Base-by-base conservation (phyloP, 1,140 invertebrate genomes). In the Scaptomyza pallida region DNA sequence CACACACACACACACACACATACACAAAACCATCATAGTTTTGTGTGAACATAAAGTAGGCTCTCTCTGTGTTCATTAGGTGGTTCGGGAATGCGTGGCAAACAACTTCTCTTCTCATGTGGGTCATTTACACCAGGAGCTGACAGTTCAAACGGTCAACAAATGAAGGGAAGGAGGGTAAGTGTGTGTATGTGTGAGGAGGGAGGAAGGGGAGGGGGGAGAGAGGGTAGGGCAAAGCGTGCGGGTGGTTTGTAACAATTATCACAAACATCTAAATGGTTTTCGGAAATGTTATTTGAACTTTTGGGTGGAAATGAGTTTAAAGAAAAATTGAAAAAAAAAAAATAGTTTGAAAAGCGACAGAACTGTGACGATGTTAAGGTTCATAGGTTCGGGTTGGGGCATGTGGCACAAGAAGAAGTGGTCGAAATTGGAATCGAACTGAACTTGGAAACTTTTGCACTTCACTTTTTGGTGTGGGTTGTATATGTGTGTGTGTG, bases 261-360 rank as follows among this genome's bases (percentile, higher is more conserved):
- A 82, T 82, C 78, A 68, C 56, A 67, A 77, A 78, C 79, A 83
- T 82, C 79, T 68, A 72, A 82, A 82, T 82, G 78, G 78, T 78
- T 82, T 82, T 78, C 78, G 78, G 78, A 82, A 82, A 81, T 82
- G 78, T 71, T 78, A 71, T 82, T 74, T 78, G 70, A 82, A 82
- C 78, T 82, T 81, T 82, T 69, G 35, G 30, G 10, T 64, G 78
- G 64, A 81, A 81, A 73, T 72, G 43, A 64, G 54, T 72, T 63
- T 52, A 59, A 12, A 19, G 26, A 13, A 43, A 57, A 23, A 30
- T 23, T 41, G 15, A 43, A 33, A 30, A 10, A 26, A 50, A 64
- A 26, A 56, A 56, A 44, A 62, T 40, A 61, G 47, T 60, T 61
- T 26, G 35, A 23, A 60, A 60, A 33, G 44, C 33, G 44, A 65